These are phyloP conservation scores for Pemphredon lugubris DNA, from an alignment of 2,888 invertebrate genomes.

Conservation along the genomic window DNA sequence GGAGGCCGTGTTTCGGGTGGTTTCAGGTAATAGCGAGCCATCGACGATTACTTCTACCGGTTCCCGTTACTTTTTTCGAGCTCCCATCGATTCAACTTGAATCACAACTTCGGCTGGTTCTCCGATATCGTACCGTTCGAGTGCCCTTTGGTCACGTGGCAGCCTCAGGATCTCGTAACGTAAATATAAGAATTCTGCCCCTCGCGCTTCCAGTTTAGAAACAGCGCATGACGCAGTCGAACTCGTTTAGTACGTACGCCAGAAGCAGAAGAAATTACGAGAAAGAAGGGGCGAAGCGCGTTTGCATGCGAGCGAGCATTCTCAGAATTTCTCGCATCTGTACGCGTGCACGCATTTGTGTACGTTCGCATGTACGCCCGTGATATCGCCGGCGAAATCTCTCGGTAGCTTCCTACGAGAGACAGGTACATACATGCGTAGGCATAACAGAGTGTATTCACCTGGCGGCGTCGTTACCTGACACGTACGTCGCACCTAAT, in stretches of 20 bases:
- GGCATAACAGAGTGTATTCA: constrained; percentile 62
- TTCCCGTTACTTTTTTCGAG: too few species aligned
- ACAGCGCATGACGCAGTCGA: background rate
- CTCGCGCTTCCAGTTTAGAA: background rate
- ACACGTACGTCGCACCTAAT: constrained; percentile 57
- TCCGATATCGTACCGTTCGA: too few species aligned
- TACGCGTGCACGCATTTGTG: constrained; percentile 26
- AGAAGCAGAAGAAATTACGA: constrained; percentile 28
- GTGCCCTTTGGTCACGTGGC: too few species aligned
- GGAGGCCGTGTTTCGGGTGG: too few species aligned
- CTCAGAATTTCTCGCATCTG: constrained; percentile 71
- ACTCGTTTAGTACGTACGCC: constrained; percentile 1
- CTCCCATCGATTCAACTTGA: too few species aligned
- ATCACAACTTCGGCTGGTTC: too few species aligned
- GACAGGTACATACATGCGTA: constrained; percentile 58
- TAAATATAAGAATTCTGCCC: too few species aligned
- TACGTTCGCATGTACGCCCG: constrained; percentile 48
- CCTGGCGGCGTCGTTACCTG: constrained; percentile 61
- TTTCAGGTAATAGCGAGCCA: too few species aligned
- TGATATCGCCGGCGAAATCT: constrained; percentile 63
- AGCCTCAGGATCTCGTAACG: too few species aligned
- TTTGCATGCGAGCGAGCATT: constrained; percentile 75
- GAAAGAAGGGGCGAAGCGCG: constrained; percentile 44
- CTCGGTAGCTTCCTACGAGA: constrained; percentile 57
- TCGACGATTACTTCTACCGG: too few species aligned